These are phyloP conservation scores for Orchesella cincta DNA, from an alignment of 1,140 invertebrate species.

Conservation along the genomic window DNA sequence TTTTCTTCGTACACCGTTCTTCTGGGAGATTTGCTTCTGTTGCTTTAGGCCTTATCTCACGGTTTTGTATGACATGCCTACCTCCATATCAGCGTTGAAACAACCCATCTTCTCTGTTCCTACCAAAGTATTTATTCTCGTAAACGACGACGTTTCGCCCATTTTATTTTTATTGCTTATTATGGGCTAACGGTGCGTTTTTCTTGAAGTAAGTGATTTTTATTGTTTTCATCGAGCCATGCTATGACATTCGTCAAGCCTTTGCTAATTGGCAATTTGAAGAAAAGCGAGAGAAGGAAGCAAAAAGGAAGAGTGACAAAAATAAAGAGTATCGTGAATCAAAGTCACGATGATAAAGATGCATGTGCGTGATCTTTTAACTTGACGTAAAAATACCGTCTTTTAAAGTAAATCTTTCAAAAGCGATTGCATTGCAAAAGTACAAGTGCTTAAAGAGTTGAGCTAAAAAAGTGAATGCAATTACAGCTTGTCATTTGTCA, in stretches of 20 bases:
- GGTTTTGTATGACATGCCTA: too few species aligned
- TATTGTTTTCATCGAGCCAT: background rate
- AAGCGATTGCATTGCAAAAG: background rate
- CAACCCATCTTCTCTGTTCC: too few species aligned
- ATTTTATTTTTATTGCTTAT: slow-evolving; percentile 17
- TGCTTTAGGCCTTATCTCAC: too few species aligned
- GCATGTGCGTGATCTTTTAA: background rate
- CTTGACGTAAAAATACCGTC: background rate
- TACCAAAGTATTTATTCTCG: too few species aligned
- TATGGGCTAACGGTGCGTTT: background rate
- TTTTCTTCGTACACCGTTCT: too few species aligned
- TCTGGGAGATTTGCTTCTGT: too few species aligned
- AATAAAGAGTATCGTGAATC: slow-evolving; percentile 7
- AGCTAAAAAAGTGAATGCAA: background rate
- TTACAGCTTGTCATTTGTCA: slow-evolving; percentile 14
- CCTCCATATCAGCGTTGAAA: too few species aligned
- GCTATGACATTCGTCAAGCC: background rate
- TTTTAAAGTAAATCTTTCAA: background rate
- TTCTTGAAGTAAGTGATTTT: background rate
- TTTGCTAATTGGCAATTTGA: slow-evolving; percentile 17
- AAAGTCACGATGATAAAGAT: background rate
- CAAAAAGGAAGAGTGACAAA: slow-evolving; percentile 16
- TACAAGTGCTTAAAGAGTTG: too few species aligned
- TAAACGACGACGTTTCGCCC: background rate
- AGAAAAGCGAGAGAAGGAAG: background rate